These are phyloP conservation scores for Carabus problematicus DNA, from an alignment of 2,888 invertebrate species.

Conservation along the genomic window DNA sequence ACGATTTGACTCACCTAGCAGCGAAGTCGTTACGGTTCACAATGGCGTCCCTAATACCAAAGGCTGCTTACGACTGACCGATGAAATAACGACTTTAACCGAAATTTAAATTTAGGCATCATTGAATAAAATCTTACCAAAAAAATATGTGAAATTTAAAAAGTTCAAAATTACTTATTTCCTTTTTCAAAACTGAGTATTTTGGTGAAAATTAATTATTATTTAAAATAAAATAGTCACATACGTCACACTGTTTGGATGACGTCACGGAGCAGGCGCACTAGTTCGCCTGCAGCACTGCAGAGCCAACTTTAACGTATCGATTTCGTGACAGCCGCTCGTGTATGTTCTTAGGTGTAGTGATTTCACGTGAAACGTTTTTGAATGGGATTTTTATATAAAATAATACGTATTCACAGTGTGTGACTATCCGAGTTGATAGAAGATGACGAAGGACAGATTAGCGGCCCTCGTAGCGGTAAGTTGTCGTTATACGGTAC, in stretches of 20 bases:
- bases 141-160: conserved; percentile 24
- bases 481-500: conserved; percentile 57
- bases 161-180: conserved; percentile 3
- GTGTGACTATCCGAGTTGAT: conserved; percentile 66
- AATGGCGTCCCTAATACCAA: conserved; percentile 77
- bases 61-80: conserved; percentile 50
- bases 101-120: conserved; percentile 20
- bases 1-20: conserved; percentile 70
- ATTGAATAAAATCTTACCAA: conserved; percentile 16
- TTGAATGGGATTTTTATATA: conserved; percentile 82
- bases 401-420: conserved; percentile 71
- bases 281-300: conserved; percentile 62
- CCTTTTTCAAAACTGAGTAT: background rate
- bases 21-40: conserved; percentile 82
- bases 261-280: conserved; percentile 63
- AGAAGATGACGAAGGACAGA: conserved; percentile 94
- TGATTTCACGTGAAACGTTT: conserved; percentile 73
- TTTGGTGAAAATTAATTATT: conserved; percentile 3
- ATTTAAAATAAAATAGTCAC: conserved; percentile 54
- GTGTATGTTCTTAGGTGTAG: conserved; percentile 77
- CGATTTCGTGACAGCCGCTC: conserved; percentile 76
- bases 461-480: conserved; percentile 95
- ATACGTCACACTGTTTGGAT: conserved; percentile 46
- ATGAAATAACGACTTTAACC: conserved; percentile 33
- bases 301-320: conserved; percentile 74